These are phyloP conservation scores for Oegoconia quadripuncta DNA, from an alignment of 2,888 invertebrate genomes.

Conservation along the genomic window DNA sequence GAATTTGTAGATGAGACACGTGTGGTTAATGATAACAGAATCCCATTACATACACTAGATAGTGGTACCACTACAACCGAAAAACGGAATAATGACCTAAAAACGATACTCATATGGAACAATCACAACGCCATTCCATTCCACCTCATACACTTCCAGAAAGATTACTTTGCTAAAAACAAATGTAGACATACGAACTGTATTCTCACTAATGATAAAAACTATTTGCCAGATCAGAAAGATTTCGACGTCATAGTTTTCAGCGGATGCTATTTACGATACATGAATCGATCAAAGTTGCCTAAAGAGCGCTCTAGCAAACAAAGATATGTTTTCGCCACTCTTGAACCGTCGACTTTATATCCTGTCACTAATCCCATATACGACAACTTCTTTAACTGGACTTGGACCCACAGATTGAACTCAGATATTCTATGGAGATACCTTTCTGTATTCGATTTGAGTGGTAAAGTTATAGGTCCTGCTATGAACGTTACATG, in stretches of 20 bases:
- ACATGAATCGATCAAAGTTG: constrained; percentile 9
- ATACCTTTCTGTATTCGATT: constrained; percentile 25
- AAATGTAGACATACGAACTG: constrained; percentile 16
- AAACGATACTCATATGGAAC: too few species aligned
- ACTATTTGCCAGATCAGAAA: constrained; percentile 18
- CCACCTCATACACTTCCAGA: too few species aligned
- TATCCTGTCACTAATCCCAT: constrained; percentile 26
- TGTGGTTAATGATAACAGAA: too few species aligned
- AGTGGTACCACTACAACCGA: too few species aligned
- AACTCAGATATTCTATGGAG: constrained; percentile 27
- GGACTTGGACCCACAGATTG: constrained; percentile 32
- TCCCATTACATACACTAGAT: too few species aligned
- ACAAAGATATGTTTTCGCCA: constrained; percentile 32
- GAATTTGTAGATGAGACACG: too few species aligned
- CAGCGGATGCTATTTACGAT: constrained; percentile 29
- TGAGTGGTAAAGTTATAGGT: constrained; percentile 21
- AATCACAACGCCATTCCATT: too few species aligned
- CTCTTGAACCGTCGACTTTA: constrained; percentile 31
- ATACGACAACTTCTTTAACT: constrained; percentile 33
- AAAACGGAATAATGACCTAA: too few species aligned
- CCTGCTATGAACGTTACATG: constrained; percentile 25
- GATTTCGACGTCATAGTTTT: constrained; percentile 39
- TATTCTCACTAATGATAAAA: constrained; percentile 20
- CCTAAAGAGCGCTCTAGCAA: constrained; percentile 3
- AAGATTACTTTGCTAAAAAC: too few species aligned